These are phyloP conservation scores for Eutolmus rufibarbis DNA, from an alignment of 2,888 invertebrate genomes.

Conservation along the genomic window DNA sequence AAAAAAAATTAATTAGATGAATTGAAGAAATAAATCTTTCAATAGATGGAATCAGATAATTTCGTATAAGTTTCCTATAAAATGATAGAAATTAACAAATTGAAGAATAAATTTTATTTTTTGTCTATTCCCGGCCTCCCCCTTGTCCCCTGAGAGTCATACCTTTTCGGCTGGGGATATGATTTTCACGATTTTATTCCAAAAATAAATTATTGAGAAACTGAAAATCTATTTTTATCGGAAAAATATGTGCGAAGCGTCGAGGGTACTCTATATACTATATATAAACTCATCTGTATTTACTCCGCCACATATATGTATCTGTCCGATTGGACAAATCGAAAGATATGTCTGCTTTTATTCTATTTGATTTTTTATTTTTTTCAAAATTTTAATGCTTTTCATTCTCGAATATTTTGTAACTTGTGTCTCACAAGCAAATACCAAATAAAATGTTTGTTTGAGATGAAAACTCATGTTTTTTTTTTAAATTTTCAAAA, in stretches of 20 bases:
- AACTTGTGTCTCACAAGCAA: no score
- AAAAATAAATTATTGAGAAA: slow-evolving; percentile 32
- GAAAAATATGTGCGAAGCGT: not conserved
- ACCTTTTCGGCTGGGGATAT: not conserved
- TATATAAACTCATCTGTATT: not conserved
- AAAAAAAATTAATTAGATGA: no score
- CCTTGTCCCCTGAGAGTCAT: not conserved
- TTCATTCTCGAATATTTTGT: no score
- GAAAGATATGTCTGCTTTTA: not conserved
- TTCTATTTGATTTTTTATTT: not conserved
- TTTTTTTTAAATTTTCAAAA: no score
- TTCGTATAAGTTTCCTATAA: not conserved
- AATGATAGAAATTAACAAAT: not conserved
- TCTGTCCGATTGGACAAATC: not conserved
- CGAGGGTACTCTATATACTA: not conserved
- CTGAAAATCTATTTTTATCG: slow-evolving; percentile 22
- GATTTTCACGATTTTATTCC: slow-evolving; percentile 1
- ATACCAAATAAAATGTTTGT: no score
- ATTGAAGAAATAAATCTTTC: no score
- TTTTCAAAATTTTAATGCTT: no score
- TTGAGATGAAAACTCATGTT: no score
- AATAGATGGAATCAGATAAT: no score
- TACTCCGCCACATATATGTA: not conserved
- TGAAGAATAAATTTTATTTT: not conserved
- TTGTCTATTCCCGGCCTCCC: not conserved